Evolutionary conservation across 2,113 vertebrate genomes (phyloP).

Genomic region (Nerophis lumbriciformis): DNA sequence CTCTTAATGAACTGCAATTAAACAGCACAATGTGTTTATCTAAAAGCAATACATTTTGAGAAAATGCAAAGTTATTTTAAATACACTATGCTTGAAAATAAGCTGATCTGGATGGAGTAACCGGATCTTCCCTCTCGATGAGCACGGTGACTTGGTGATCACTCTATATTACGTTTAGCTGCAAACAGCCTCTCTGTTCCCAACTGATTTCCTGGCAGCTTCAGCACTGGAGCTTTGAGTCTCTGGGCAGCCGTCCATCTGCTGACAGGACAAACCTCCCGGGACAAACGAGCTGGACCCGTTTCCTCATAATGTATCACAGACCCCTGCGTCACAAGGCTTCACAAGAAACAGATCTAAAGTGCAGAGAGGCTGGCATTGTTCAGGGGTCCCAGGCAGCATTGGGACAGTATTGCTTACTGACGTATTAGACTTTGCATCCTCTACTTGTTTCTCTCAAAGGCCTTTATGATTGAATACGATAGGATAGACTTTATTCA

Average conservation of each 20-base stretch:
- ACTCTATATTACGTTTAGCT: constrained; percentile 15
- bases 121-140: constrained; percentile 27
- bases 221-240: constrained; percentile 28
- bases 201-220: constrained; percentile 37
- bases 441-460: constrained; percentile 2
- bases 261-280: constrained; percentile 50
- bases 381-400: constrained; percentile 4
- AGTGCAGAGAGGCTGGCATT: constrained; percentile 12
- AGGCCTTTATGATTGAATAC: not conserved
- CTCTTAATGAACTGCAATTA: not conserved
- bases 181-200: constrained; percentile 36
- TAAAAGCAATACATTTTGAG: not conserved
- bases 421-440: constrained; percentile 18
- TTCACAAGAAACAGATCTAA: constrained; percentile 26
- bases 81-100: constrained; percentile 3
- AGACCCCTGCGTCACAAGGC: constrained; percentile 27
- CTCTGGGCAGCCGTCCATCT: constrained; percentile 45
- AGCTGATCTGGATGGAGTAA: constrained; percentile 9
- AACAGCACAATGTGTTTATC: not conserved
- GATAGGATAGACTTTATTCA: no score
- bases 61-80: not conserved
- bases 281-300: constrained; percentile 41
- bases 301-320: constrained; percentile 47
- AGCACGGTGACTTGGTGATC: constrained; percentile 19
- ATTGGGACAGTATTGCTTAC: constrained; percentile 8